Conservation (phyloP, 2,113 vertebrate genomes). For the Rhinichthys klamathensis region DNA sequence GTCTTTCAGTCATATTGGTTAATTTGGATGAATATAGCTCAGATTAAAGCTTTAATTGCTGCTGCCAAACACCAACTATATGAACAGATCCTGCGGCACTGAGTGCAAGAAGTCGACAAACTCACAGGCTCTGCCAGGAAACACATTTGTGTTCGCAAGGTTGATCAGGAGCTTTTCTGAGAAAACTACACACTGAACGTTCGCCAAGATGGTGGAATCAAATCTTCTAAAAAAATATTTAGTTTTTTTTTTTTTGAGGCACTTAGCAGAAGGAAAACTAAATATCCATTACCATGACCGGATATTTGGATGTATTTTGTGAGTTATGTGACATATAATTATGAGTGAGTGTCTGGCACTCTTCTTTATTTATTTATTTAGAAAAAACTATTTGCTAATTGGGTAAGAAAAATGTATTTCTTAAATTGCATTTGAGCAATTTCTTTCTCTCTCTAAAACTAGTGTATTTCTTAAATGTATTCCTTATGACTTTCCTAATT, state of each 20-base stretch:
- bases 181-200: neutral
- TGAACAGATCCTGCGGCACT: neutral
- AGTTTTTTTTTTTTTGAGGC: neutral
- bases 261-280: neutral
- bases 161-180: neutral
- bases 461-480: no score
- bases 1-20: constrained; percentile 4
- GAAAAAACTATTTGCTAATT: neutral
- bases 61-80: neutral
- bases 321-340: neutral
- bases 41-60: constrained; percentile 23
- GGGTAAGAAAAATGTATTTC: neutral
- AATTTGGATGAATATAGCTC: constrained; percentile 5
- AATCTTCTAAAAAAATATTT: neutral
- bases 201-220: neutral
- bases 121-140: constrained; percentile 3
- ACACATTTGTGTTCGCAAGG: neutral
- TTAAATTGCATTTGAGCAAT: no score
- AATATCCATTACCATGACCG: neutral
- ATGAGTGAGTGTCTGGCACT: neutral
- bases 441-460: no score
- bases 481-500: neutral
- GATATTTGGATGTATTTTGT: neutral
- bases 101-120: neutral
- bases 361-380: neutral